These are phyloP conservation scores for Miopithecus talapoin DNA, from an alignment of 2,797 vertebrate species.

Conservation along the genomic window DNA sequence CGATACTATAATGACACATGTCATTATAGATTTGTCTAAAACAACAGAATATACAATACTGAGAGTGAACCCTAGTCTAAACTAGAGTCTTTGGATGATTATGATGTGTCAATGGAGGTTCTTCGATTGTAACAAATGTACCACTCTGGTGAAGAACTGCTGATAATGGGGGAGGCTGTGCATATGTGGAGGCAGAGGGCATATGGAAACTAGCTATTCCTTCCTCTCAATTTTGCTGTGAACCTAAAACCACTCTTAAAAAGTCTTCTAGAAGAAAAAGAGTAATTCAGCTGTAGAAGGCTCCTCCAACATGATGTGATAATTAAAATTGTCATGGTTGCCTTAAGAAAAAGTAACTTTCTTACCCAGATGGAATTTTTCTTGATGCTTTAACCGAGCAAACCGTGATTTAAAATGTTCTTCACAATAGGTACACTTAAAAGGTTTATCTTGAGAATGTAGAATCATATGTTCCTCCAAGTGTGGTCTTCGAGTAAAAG, in stretches of 20 bases:
- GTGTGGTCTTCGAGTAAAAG: conserved; percentile 95
- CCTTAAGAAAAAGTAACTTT: conserved; percentile 57
- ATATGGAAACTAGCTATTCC: background rate
- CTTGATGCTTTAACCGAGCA: conserved; percentile 96
- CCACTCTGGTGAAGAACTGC: background rate
- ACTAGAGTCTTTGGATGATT: background rate
- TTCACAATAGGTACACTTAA: conserved; percentile 97
- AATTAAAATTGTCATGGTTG: background rate
- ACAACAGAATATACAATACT: background rate
- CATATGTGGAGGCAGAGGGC: no score
- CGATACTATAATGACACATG: background rate
- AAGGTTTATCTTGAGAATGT: conserved; percentile 97
- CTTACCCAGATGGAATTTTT: conserved; percentile 97
- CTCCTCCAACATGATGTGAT: background rate
- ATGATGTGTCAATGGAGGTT: background rate
- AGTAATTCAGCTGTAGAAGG: background rate
- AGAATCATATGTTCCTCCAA: conserved; percentile 99
- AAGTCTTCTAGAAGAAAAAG: background rate
- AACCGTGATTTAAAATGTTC: conserved; percentile 98
- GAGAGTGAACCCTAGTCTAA: background rate
- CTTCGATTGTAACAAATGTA: background rate
- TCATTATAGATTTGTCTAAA: background rate
- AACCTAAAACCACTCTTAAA: background rate
- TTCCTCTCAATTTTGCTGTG: background rate
- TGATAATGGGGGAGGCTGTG: background rate